A percentile compares a stretch with the other conserved stretches of the same genome.
These are phyloP conservation scores for Cantharis nigra DNA, from an alignment of 2,888 invertebrate species.

Conservation along the genomic window DNA sequence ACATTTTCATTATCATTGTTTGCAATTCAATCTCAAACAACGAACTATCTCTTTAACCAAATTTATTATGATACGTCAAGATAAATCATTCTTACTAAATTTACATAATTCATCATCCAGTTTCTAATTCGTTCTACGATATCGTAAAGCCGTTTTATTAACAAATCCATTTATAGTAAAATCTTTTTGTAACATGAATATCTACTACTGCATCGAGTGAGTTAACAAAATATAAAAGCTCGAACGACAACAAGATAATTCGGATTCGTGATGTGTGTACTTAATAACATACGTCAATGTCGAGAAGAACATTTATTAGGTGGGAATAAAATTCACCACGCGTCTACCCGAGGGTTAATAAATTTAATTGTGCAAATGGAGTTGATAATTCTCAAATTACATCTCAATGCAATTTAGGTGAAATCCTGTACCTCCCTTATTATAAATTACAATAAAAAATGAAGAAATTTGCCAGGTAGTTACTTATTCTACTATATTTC, in stretches of 20 bases:
- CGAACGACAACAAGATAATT: background rate
- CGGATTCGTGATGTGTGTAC: background rate
- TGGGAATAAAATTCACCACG: background rate
- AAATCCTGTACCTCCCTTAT: background rate
- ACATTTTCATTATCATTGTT: constrained; percentile 14
- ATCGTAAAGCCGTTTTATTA: background rate
- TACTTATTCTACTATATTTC: background rate
- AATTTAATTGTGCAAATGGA: background rate
- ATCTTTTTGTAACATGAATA: background rate
- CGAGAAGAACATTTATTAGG: background rate
- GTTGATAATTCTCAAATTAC: background rate
- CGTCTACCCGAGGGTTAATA: background rate
- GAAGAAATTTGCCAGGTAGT: background rate
- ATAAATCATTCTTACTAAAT: constrained; percentile 15
- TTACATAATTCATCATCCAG: constrained; percentile 11
- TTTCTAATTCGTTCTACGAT: constrained; percentile 6
- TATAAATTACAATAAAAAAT: background rate
- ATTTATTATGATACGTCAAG: constrained; percentile 11
- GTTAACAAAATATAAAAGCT: background rate
- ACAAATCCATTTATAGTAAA: background rate
- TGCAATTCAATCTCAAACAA: constrained; percentile 15
- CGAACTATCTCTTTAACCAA: constrained; percentile 15
- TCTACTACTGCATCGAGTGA: background rate
- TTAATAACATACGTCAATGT: background rate
- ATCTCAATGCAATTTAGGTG: background rate